A percentile compares a stretch with the other conserved stretches of the same genome.
phyloP scores from a whole-genome alignment of 2,888 invertebrate genomes.

The Smittia sp. region DNA sequence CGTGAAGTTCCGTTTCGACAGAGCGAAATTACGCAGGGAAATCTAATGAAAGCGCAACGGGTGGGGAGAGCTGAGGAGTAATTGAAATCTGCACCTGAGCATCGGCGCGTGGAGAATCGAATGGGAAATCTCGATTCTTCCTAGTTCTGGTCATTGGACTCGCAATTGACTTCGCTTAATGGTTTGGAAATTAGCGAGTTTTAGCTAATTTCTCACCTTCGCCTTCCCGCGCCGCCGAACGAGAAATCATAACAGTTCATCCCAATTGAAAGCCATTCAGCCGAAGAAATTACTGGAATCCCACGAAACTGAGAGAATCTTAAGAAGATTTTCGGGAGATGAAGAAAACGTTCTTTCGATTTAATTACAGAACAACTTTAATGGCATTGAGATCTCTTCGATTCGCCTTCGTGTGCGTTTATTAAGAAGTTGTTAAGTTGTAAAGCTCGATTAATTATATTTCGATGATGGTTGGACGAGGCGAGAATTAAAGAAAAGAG shows the following conservation, averaged over 20 bases:
- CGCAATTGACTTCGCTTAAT: background rate
- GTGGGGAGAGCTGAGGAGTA: background rate
- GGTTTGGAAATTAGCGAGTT: slow-evolving; percentile 22
- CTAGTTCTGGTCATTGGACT: background rate
- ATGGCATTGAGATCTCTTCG: background rate
- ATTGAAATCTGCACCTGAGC: background rate
- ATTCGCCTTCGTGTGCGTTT: no score
- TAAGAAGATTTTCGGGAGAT: background rate
- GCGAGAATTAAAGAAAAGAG: no score
- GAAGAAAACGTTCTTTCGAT: no score
- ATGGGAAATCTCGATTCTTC: background rate
- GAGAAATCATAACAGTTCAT: slow-evolving; percentile 32
- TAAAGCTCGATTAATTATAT: no score
- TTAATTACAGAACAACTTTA: background rate
- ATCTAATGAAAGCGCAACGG: background rate
- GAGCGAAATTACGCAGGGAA: background rate
- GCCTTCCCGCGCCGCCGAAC: background rate
- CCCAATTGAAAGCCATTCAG: background rate
- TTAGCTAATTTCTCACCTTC: slow-evolving; percentile 30
- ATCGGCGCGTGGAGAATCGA: background rate
- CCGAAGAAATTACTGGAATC: background rate
- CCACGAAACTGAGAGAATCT: no score
- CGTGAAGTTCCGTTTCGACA: background rate
- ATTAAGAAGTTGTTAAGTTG: no score
- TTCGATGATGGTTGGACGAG: no score